These are phyloP conservation scores for Chionis minor DNA, from an alignment of 2,113 vertebrate species.

Conservation along the genomic window DNA sequence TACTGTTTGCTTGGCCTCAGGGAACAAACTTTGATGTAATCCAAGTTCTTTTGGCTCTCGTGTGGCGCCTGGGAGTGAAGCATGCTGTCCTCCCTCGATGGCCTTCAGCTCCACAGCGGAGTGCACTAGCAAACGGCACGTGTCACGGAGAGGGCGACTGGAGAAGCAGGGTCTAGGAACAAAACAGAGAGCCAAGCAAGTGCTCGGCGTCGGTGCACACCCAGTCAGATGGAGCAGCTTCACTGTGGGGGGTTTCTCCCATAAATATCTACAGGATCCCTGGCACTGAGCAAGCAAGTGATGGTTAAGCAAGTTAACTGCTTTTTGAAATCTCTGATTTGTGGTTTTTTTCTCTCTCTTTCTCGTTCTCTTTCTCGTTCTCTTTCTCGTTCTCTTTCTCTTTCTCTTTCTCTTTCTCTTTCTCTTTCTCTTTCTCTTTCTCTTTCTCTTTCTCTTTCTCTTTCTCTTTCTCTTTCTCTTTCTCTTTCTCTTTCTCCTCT, in stretches of 20 bases:
- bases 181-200: neutral
- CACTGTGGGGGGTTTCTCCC: neutral
- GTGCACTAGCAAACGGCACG: fast-evolving
- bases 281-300: neutral
- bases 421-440: neutral
- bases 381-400: no score
- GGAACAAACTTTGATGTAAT: neutral
- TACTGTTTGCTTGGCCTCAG: neutral
- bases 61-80: neutral
- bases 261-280: neutral
- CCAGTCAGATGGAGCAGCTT: neutral
- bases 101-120: neutral
- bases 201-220: fast-evolving
- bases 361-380: no score
- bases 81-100: fast-evolving
- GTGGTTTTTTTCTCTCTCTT: neutral
- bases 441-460: no score
- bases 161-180: neutral
- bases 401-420: neutral
- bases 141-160: fast-evolving
- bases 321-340: neutral
- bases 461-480: neutral
- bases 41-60: neutral
- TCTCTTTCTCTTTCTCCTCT: neutral
- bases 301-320: neutral